phyloP scores from a whole-genome alignment of 2,113 vertebrate genomes.

The Halcyon malimbica region DNA sequence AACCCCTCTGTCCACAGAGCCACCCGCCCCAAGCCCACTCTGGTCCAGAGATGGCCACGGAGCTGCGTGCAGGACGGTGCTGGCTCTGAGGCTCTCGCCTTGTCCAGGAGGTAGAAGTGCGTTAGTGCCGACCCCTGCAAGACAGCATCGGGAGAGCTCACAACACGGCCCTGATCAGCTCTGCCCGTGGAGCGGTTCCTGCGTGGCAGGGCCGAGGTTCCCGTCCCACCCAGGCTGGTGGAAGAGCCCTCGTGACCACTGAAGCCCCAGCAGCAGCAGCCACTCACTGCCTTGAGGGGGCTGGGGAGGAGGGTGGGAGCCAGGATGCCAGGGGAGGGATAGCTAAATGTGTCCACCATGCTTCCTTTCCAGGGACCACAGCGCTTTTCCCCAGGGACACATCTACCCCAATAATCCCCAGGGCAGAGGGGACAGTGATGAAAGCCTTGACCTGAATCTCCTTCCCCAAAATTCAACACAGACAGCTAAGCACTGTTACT shows the following conservation, averaged over 20 bases:
- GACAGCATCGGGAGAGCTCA: background rate
- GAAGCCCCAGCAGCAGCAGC: background rate
- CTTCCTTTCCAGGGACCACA: background rate
- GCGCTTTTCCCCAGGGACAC: background rate
- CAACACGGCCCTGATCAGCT: background rate
- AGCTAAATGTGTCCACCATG: rapidly evolving
- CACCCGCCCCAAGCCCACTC: background rate
- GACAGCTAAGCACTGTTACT: background rate
- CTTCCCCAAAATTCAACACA: background rate
- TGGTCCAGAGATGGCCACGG: background rate
- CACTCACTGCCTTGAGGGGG: rapidly evolving
- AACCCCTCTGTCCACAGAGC: background rate
- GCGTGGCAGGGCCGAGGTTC: rapidly evolving
- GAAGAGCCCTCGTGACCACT: rapidly evolving
- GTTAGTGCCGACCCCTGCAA: slow-evolving; percentile 53
- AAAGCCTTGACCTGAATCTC: background rate
- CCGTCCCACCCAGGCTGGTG: rapidly evolving
- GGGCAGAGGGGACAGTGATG: background rate
- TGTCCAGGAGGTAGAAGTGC: slow-evolving; percentile 68
- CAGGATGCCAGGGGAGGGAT: rapidly evolving
- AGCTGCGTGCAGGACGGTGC: background rate
- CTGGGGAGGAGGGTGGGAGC: background rate
- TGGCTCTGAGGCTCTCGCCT: background rate
- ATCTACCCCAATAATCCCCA: background rate
- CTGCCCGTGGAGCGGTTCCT: rapidly evolving